A percentile compares a stretch with the other conserved stretches of the same genome.
phyloP scores from a whole-genome alignment of 2,113 vertebrate genomes.

The Cygnus atratus region DNA sequence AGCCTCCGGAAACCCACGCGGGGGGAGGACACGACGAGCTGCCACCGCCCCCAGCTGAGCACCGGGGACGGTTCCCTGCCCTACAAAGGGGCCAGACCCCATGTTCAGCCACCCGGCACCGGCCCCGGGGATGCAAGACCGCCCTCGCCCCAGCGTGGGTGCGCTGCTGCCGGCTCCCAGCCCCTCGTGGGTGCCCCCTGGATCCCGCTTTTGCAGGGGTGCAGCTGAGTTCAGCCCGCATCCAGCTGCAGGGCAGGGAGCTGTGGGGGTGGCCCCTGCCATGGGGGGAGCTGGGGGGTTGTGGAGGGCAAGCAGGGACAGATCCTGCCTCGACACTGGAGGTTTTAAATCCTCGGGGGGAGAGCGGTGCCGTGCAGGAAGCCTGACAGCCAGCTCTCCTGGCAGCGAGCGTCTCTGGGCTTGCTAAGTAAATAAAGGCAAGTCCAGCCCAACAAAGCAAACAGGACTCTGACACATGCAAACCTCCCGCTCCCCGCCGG shows the following conservation, averaged over 20 bases:
- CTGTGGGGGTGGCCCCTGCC: background rate
- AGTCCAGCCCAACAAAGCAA: constrained; percentile 57
- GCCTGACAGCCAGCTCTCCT: background rate
- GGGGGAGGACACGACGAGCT: background rate
- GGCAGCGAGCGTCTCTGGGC: background rate
- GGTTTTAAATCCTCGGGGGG: background rate
- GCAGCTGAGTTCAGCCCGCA: background rate
- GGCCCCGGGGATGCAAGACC: background rate
- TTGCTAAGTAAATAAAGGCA: constrained; percentile 59
- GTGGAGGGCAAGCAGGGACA: background rate
- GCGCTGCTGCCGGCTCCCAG: no score
- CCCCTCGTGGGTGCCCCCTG: background rate
- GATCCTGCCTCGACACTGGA: background rate
- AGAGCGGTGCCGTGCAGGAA: background rate
- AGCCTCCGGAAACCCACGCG: background rate
- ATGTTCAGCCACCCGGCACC: background rate
- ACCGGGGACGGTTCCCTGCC: fast-evolving
- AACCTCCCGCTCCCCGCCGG: background rate
- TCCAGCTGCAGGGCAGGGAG: background rate
- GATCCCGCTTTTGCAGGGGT: background rate
- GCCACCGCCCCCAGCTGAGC: fast-evolving
- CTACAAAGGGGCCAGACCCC: background rate
- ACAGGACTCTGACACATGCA: constrained; percentile 48
- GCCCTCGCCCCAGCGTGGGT: background rate
- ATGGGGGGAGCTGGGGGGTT: background rate